Percentiles rank a stretch among this genome's conserved stretches.
These are phyloP conservation scores for Clusia tigrina DNA, from an alignment of 2,888 invertebrate species.

Conservation along the genomic window DNA sequence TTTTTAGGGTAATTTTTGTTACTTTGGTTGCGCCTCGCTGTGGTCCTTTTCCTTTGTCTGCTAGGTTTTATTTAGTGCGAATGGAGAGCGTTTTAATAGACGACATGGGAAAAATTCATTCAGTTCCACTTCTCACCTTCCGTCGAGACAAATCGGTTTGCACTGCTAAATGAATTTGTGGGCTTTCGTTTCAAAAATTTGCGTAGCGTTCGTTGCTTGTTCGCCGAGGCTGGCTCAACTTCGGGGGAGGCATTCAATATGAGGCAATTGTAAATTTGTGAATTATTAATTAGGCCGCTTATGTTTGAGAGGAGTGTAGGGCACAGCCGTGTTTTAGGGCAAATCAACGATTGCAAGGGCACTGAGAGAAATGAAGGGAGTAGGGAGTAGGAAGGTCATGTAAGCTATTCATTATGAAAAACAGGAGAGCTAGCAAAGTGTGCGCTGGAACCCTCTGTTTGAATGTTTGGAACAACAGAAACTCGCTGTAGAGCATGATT, in stretches of 20 bases:
- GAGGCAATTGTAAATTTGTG: slow-evolving; percentile 38
- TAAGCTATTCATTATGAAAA: too few species aligned
- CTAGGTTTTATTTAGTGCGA: neutral
- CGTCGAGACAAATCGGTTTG: slow-evolving; percentile 6
- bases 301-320: neutral
- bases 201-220: too few species aligned
- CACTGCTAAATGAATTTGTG: slow-evolving; percentile 5
- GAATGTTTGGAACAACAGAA: too few species aligned
- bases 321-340: neutral
- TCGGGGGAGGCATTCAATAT: too few species aligned
- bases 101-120: slow-evolving; percentile 56
- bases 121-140: slow-evolving; percentile 24
- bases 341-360: too few species aligned
- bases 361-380: neutral
- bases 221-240: too few species aligned
- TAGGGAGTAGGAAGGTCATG: too few species aligned
- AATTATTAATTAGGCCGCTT: slow-evolving; percentile 32
- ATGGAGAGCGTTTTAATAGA: slow-evolving; percentile 51
- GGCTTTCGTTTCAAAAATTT: slow-evolving; percentile 35
- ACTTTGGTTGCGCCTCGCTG: slow-evolving; percentile 11
- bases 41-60: neutral
- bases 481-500: too few species aligned
- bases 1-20: slow-evolving; percentile 34
- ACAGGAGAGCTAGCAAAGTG: too few species aligned
- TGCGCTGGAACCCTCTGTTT: too few species aligned